Evolutionary conservation across 2,113 vertebrate genomes (phyloP).

Genomic region (Anseranas semipalmata): DNA sequence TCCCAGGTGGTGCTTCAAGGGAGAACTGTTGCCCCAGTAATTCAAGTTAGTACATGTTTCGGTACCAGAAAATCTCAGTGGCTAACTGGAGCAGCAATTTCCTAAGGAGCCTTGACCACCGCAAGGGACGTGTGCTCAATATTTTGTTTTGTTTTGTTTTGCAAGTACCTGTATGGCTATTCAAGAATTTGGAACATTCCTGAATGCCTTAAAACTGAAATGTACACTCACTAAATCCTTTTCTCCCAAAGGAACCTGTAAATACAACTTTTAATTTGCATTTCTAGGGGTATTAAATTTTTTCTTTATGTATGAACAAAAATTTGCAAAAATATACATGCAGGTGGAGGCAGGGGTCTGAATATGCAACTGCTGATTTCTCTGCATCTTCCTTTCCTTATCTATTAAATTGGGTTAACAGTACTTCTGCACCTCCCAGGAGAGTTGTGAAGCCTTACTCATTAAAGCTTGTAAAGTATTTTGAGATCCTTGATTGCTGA

Average conservation of each 20-base stretch:
- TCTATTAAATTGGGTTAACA: background rate
- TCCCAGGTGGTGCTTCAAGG: background rate
- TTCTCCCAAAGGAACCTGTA: background rate
- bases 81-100: background rate
- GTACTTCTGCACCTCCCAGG: background rate
- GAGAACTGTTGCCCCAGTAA: background rate
- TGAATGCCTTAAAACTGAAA: background rate
- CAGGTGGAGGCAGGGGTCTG: background rate
- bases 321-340: background rate
- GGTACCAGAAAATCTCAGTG: background rate
- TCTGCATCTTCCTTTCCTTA: background rate
- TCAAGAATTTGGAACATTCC: background rate
- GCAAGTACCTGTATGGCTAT: background rate
- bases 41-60: background rate
- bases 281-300: background rate
- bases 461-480: constrained; percentile 8
- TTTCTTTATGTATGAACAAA: background rate
- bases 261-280: background rate
- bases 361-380: background rate
- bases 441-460: background rate
- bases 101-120: background rate
- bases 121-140: background rate
- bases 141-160: background rate
- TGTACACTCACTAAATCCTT: background rate
- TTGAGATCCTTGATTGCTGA: background rate